Percentiles rank a stretch among this genome's conserved stretches.
phyloP scores from a whole-genome alignment of 1,140 invertebrate genomes.

The Plectrocnemia conspersa region DNA sequence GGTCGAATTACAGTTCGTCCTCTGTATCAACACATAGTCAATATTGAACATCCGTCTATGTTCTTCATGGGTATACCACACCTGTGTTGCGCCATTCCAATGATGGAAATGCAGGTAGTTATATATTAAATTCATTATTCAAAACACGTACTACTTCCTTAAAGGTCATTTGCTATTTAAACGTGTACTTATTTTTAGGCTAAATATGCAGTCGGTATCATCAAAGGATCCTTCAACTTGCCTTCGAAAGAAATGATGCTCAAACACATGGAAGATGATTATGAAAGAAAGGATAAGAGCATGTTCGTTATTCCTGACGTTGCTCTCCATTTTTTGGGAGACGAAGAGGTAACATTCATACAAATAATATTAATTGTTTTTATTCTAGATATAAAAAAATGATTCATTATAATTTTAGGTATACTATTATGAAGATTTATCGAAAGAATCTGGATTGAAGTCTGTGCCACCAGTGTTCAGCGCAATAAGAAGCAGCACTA shows the following conservation, averaged over 20 bases:
- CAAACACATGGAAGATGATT: neutral
- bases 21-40: constrained; percentile 71
- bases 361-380: constrained; percentile 12
- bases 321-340: constrained; percentile 23
- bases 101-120: constrained; percentile 32
- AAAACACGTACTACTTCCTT: neutral
- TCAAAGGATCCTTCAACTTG: constrained; percentile 21
- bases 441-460: constrained; percentile 44
- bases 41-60: constrained; percentile 66
- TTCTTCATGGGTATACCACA: constrained; percentile 65
- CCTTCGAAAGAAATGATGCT: constrained; percentile 30
- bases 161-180: neutral
- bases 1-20: constrained; percentile 62
- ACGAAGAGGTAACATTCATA: constrained; percentile 15
- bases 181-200: constrained; percentile 14
- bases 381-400: neutral
- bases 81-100: constrained; percentile 26
- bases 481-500: constrained; percentile 42
- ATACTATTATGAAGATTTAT: constrained; percentile 43
- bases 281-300: constrained; percentile 20
- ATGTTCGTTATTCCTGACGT: neutral
- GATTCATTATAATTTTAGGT: constrained; percentile 37
- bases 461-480: constrained; percentile 46
- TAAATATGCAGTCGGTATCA: constrained; percentile 19
- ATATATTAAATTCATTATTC: neutral